phyloP scores from a whole-genome alignment of 2,113 vertebrate genomes.

The Erpornis zantholeuca region DNA sequence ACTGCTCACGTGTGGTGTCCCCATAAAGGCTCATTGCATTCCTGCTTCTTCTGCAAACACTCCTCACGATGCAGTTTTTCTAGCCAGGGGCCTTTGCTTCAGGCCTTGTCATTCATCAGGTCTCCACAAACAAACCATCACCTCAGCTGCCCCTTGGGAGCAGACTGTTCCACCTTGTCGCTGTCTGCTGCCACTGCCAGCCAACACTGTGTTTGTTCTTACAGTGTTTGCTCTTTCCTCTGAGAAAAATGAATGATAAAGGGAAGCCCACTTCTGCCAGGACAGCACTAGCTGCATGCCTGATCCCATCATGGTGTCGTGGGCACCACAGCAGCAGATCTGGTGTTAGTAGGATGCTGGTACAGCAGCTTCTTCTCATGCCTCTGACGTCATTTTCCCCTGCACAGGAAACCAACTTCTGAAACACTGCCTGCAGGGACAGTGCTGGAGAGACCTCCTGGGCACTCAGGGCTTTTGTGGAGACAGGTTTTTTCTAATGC shows the following conservation, averaged over 20 bases:
- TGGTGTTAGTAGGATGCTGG: neutral
- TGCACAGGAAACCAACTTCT: neutral
- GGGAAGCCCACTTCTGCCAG: neutral
- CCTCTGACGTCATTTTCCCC: neutral
- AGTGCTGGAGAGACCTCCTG: neutral
- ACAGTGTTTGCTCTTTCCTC: neutral
- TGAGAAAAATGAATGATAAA: neutral
- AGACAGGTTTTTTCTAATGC: neutral
- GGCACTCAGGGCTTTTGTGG: neutral
- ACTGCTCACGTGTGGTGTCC: neutral
- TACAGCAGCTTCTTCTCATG: neutral
- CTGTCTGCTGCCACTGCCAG: neutral
- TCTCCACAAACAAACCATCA: accelerated
- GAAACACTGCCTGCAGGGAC: neutral
- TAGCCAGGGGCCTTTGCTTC: neutral
- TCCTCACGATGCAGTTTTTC: neutral
- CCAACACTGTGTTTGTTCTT: too few relatives aligned
- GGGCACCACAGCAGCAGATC: neutral
- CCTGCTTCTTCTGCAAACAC: neutral
- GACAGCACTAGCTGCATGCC: neutral
- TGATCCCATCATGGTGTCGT: neutral
- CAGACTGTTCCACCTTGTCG: neutral
- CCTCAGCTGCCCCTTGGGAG: neutral
- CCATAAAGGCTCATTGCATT: neutral
- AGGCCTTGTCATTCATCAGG: neutral